Conservation (phyloP, 2,888 invertebrate genomes). For the Eristalis tenax region DNA sequence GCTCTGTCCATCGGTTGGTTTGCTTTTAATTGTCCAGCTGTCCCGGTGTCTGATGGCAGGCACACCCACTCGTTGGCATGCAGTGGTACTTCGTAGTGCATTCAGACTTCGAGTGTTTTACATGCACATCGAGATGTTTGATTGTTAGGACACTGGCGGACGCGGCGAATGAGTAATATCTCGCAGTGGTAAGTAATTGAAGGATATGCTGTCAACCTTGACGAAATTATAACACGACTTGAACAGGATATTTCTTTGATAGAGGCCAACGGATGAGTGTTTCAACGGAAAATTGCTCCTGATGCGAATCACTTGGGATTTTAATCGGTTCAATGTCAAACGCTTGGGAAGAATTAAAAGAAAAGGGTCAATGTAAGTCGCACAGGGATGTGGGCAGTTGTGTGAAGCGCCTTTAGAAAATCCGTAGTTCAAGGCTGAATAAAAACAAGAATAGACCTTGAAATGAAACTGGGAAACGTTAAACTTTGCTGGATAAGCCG, state of each 20-base stretch:
- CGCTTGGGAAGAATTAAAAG: not conserved
- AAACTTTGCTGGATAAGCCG: no score
- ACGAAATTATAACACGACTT: not conserved
- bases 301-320: not conserved
- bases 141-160: constrained; percentile 6
- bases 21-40: constrained; percentile 37
- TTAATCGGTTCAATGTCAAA: not conserved
- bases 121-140: constrained; percentile 4
- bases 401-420: not conserved
- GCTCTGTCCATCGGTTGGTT: constrained; percentile 22
- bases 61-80: constrained; percentile 55
- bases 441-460: no score
- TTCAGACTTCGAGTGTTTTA: constrained; percentile 18
- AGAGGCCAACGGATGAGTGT: not conserved
- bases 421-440: not conserved
- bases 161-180: constrained; percentile 27
- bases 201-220: not conserved
- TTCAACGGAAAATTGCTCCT: not conserved
- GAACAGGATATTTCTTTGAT: not conserved
- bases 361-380: not conserved
- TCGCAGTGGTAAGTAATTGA: constrained; percentile 21
- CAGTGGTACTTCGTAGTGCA: constrained; percentile 26
- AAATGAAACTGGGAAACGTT: no score
- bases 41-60: not conserved
- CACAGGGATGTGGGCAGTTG: not conserved